These are phyloP conservation scores for Xiphorhynchus elegans DNA, from an alignment of 2,113 vertebrate species.

Conservation along the genomic window DNA sequence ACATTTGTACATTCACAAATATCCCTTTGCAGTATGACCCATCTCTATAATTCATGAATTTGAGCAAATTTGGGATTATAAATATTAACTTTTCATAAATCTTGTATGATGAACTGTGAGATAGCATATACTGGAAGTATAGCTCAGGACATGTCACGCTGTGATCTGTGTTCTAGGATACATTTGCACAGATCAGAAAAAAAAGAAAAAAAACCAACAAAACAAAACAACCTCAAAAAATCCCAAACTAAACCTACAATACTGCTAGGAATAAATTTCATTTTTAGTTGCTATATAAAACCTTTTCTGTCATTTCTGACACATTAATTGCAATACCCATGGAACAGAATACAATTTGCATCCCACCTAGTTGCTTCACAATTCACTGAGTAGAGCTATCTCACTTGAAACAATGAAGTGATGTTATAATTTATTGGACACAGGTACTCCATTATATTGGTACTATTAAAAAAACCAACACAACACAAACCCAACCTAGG, in stretches of 20 bases:
- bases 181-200: background rate
- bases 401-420: background rate
- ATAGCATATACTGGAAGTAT: background rate
- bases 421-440: background rate
- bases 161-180: background rate
- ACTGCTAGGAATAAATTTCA: background rate
- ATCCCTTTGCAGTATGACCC: background rate
- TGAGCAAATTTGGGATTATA: background rate
- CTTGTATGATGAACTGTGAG: background rate
- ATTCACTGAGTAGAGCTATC: background rate
- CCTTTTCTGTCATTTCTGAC: background rate
- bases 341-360: background rate
- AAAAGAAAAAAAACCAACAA: background rate
- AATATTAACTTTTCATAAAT: background rate
- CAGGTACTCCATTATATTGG: background rate
- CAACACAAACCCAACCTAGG: background rate
- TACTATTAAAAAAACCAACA: background rate
- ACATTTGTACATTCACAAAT: background rate
- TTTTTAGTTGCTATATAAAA: background rate
- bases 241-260: too few species aligned
- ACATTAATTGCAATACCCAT: background rate
- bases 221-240: too few species aligned
- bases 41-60: background rate
- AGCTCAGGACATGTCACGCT: background rate
- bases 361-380: background rate